Base-by-base conservation (phyloP, 2,113 vertebrate genomes). In the Maccullochella peelii region DNA sequence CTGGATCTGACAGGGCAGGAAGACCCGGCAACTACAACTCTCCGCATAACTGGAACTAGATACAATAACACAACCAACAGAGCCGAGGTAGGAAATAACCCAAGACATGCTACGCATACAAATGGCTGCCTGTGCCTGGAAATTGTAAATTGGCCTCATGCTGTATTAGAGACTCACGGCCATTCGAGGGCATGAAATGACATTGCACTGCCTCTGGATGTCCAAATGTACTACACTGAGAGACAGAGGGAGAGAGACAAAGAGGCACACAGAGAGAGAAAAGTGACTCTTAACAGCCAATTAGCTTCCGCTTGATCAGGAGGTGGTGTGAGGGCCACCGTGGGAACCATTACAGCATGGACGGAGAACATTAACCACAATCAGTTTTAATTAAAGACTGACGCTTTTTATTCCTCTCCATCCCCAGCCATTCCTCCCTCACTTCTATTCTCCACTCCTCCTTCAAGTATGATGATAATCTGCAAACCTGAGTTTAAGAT, bases 331-430 rank as follows among this genome's bases (percentile, higher is more conserved):
- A 86, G 83, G 82, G 68, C 76, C 84, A 86, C 80, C 63, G 66
- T 73, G 91, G 87, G 83, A 90, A 81, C 80, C 73, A 69, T 91
- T 86, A 86, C 36, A 44, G 82, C 79, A 30, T n/a, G 66, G 88
- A 91, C 62, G 72, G 77, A 89, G 85, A 85, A 78, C 89, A 91
- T 93, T 92, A 91, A 86, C 73, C 74, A 63, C 82, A 86, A 88
- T 93, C 86, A 89, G 70, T 77, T 89, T 84, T 93, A 91, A 94
- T 92, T 90, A 90, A 88, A 86, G 67, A 81, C 75, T 21, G 77
- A 44, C 8, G 6, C 58, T 67, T 81, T 82, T 82, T 52, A 73
- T 70, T 59, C 69, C 18, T 76, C 78, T 63, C 65, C 30, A 40
- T 72, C 68, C 63, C 23, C 61, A 30, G 47, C 20, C 54, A 2